A percentile compares a stretch with the other conserved stretches of the same genome.
Conservation (phyloP, 2,113 vertebrate species). For the Ophiodon elongatus region DNA sequence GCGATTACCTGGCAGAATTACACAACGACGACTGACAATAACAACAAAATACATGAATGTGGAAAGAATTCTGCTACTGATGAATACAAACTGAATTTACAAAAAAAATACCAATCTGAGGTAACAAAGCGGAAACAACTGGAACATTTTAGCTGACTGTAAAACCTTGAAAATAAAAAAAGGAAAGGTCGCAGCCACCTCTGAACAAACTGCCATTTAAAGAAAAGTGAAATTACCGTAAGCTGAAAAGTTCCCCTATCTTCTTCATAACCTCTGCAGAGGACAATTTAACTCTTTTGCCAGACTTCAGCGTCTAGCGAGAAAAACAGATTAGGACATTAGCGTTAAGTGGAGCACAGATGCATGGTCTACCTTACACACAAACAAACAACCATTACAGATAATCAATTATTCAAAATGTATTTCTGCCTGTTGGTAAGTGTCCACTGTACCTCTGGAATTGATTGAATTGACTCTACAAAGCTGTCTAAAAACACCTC, state of each 20-base stretch:
- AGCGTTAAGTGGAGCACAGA: background rate
- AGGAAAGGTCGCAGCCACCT: background rate
- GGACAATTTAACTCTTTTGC: conserved; percentile 92
- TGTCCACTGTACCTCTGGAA: conserved; percentile 91
- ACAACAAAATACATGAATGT: background rate
- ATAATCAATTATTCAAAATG: conserved; percentile 36
- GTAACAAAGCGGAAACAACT: background rate
- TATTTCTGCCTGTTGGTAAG: background rate
- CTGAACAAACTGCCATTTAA: background rate
- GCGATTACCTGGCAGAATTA: background rate
- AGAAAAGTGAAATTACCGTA: conserved; percentile 86
- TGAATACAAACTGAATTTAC: background rate
- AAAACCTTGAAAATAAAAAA: conserved; percentile 5
- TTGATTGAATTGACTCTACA: conserved; percentile 97
- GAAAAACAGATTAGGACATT: conserved; percentile 8
- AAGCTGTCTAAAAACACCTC: conserved; percentile 95
- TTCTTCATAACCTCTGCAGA: conserved; percentile 98
- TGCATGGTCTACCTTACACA: background rate
- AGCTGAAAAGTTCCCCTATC: conserved; percentile 95
- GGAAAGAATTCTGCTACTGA: background rate
- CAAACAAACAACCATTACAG: conserved; percentile 28
- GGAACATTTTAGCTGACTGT: background rate
- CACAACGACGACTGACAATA: background rate
- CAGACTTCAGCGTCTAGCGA: conserved; percentile 90
- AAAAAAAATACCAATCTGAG: background rate